Percentiles rank a stretch among this genome's conserved stretches.
Evolutionary conservation across 2,113 vertebrate species (phyloP).

Genomic region (Ictalurus punctatus): DNA sequence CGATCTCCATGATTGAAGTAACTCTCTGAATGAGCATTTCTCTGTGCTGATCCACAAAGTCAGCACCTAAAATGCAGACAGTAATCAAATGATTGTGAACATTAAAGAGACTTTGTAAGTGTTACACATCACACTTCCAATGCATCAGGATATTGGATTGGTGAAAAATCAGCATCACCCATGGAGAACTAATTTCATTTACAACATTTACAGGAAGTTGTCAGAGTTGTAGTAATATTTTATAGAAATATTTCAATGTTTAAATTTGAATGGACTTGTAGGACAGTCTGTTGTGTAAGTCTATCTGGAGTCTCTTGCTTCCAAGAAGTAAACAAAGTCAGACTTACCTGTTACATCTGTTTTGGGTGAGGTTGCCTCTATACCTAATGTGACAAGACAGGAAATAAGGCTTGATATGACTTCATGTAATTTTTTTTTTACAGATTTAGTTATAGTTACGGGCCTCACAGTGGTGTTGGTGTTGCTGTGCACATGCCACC

Average conservation of each 20-base stretch:
- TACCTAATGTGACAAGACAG: not conserved
- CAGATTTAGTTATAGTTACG: no score
- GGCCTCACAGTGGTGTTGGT: no score
- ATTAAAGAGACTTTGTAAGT: no score
- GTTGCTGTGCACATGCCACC: no score
- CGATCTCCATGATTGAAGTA: slow-evolving; percentile 16
- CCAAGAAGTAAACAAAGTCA: not conserved
- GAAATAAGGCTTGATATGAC: not conserved
- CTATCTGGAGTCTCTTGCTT: not conserved
- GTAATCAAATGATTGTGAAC: not conserved
- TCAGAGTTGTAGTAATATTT: no score
- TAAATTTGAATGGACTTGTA: not conserved
- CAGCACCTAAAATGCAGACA: slow-evolving; percentile 4
- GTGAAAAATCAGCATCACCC: no score
- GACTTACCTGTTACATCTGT: not conserved
- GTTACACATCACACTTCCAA: not conserved
- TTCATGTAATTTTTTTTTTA: no score
- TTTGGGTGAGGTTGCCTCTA: not conserved
- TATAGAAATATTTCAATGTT: not conserved
- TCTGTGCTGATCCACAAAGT: slow-evolving; percentile 27
- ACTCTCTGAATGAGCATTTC: slow-evolving; percentile 21
- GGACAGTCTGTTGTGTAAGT: accelerated
- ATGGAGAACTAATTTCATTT: no score
- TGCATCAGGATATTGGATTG: not conserved
- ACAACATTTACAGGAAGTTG: no score